Conservation (phyloP, 1,140 invertebrate genomes). For the Hyposmocoma kahamanoa region DNA sequence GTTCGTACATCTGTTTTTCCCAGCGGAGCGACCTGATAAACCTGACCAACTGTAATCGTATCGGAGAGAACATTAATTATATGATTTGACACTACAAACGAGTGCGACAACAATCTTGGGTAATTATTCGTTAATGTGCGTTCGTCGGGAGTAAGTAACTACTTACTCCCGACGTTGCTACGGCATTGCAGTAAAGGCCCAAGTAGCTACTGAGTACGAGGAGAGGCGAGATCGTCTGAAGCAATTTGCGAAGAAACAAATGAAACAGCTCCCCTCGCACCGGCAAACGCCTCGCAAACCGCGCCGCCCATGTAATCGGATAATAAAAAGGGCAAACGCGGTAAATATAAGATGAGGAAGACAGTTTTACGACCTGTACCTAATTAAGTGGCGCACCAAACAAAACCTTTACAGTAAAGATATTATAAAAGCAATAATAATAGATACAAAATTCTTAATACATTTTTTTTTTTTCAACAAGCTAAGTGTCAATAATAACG, state of each 20-base stretch:
- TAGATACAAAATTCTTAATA: no score
- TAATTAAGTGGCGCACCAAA: slow-evolving; percentile 72
- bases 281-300: slow-evolving; percentile 61
- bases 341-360: slow-evolving; percentile 74
- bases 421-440: no score
- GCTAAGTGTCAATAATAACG: no score
- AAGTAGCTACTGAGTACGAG: slow-evolving; percentile 1
- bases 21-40: slow-evolving; percentile 51
- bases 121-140: slow-evolving; percentile 50
- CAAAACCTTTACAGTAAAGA: slow-evolving; percentile 59
- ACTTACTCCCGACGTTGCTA: slow-evolving; percentile 18
- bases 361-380: slow-evolving; percentile 72
- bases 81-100: slow-evolving; percentile 36
- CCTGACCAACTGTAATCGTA: slow-evolving; percentile 56
- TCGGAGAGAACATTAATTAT: slow-evolving; percentile 62
- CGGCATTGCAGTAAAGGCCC: neutral
- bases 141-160: slow-evolving; percentile 28
- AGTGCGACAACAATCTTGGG: slow-evolving; percentile 42
- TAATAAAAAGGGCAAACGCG: slow-evolving; percentile 74
- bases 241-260: slow-evolving; percentile 71
- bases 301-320: slow-evolving; percentile 70
- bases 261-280: slow-evolving; percentile 68
- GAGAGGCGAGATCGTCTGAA: slow-evolving; percentile 42
- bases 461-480: no score
- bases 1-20: slow-evolving; percentile 42